Evolutionary conservation across 2,888 invertebrate genomes (phyloP), one percentile per base, ranked within the genome.

Genomic region (Alloplasta piceator): DNA sequence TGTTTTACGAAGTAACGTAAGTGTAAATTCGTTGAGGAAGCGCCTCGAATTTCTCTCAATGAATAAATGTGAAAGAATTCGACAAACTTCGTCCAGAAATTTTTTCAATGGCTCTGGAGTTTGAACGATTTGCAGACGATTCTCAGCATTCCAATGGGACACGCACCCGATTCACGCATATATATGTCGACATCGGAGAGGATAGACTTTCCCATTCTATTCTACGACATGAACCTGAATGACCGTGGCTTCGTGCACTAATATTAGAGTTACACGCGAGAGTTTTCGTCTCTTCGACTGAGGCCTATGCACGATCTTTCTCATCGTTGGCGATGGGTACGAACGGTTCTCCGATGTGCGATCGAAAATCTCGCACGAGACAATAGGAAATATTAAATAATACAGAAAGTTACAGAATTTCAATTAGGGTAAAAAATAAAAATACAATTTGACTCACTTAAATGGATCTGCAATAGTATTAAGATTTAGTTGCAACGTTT

Each of bases 181-280:
- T 39, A 26, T 26, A 26, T 26, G 26, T 26, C 26, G 26, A 26
- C 26, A 5, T 6, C 4, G 39, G 38, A 66, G 26, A 2, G 26
- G 26, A 26, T 26, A 26, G 6, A 48, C 16, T 39, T 50, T 68
- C 61, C 77, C 87, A 84, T 89, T 90, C 88, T 85, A 85, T 85
- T 84, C 86, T 83, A 81, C 78, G 82, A 16, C 77, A 68, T 77
- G 85, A 85, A 86, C 85, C 87, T 89, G 87, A 90, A 90, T 90
- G 89, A 85, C 87, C 85, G 85, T 83, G 85, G 82, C 82, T 82
- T 78, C 77, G 85, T 58, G 71, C 64, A 73, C 88, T 87, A 89
- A 89, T 86, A 89, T 89, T 90, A 89, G 85, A 61, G 56, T n/a
- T 26, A 26, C 26, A n/a, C 63, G 67, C 61, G 36, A 39, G 74